Base-by-base conservation (phyloP, 1,140 invertebrate species). In the Hydropsyche tenuis region DNA sequence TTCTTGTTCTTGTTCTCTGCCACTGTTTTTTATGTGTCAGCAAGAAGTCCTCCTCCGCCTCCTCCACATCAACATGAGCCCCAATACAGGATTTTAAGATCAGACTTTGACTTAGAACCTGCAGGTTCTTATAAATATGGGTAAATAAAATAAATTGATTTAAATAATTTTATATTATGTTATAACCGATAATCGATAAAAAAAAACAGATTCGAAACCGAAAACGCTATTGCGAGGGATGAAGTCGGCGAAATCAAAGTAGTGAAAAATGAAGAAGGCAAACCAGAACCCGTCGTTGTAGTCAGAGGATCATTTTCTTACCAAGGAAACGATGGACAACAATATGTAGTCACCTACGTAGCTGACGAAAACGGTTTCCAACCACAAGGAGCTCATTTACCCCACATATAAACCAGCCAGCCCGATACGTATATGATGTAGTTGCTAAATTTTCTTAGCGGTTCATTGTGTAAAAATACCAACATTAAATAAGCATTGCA, bases 311-410 rank as follows among this genome's bases (percentile, higher is more conserved):
- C 75, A 14, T 77, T 30, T 82, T 90, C 89, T 4, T 95, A 93
- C 83, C 90, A 88, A 4, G 89, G 89, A 20, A 89, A 90, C 1
- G 90, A 94, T 77, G 93, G 93, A 0, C 85, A 90, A 23, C 83
- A 88, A 60, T 88, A 92, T 72, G 85, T 85, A 3, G 80, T 95
- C 22, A 88, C 87, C 3, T 95, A 94, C 85, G 88, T 89, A 25
- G 93, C 93, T 27, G 92, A 94, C 77, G 91, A 94, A 79, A 90
- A 90, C 73, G 92, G 92, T 12, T 94, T 93, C 84, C 90, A 90
- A 75, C 90, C 92, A 1, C 82, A 88, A 69, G 92, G 92, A 23
- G 88, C 88, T 45, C 92, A 93, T 80, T 82, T 94, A 18, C 93
- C 93, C 86, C 37, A 87, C 88, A 14, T 86, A 60, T 18, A 5